Evolutionary conservation across 2,888 invertebrate genomes (phyloP).

Genomic region (Sarcophaga rosellei): DNA sequence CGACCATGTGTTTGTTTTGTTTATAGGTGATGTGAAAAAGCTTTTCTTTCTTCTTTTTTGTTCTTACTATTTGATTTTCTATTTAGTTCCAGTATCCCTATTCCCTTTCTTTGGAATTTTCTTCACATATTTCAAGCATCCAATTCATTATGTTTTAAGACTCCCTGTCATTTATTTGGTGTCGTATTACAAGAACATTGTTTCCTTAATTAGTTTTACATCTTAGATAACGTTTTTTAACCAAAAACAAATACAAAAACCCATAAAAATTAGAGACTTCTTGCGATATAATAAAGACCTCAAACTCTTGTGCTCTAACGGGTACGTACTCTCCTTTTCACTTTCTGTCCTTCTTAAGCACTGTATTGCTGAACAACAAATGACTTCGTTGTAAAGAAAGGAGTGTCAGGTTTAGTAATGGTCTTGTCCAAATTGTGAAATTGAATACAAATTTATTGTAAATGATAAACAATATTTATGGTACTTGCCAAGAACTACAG

Average conservation of each 20-base stretch:
- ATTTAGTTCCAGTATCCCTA: no score
- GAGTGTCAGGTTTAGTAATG: not conserved
- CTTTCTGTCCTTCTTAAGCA: not conserved
- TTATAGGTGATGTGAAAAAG: conserved; percentile 45
- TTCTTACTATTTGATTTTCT: not conserved
- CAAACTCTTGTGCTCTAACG: not conserved
- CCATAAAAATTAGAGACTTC: not conserved
- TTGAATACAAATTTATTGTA: conserved; percentile 53
- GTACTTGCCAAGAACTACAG: not conserved
- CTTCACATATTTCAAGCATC: no score
- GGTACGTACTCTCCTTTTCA: no score
- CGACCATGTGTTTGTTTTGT: not conserved
- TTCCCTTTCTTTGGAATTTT: no score
- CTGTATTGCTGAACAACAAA: not conserved
- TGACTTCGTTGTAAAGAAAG: not conserved
- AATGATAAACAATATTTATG: conserved; percentile 32
- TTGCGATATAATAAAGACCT: not conserved
- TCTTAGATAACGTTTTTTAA: conserved; percentile 40
- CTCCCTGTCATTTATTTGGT: conserved; percentile 46
- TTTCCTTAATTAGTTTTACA: conserved; percentile 66
- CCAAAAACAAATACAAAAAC: conserved; percentile 14
- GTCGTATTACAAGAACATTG: conserved; percentile 55
- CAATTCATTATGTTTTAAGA: not conserved
- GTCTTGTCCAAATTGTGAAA: conserved; percentile 41
- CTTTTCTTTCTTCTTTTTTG: conserved; percentile 39